Base-by-base conservation (phyloP, 1,140 invertebrate genomes). In the Maniola jurtina region DNA sequence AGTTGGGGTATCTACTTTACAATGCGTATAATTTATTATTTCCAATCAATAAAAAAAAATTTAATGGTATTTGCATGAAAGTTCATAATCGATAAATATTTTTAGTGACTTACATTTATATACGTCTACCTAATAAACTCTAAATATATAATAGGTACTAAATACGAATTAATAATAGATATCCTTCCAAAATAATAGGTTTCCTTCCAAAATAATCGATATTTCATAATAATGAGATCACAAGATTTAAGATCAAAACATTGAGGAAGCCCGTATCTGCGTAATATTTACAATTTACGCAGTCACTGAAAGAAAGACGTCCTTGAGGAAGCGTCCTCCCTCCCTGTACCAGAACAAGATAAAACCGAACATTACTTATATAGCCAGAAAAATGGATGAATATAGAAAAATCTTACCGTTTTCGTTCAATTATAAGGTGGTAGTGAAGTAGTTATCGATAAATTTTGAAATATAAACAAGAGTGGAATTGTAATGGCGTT, bases 401-500 rank as follows among this genome's bases (percentile, higher is more conserved):
- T 48, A 50, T 56, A 55, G 48, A 59, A 52, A 15, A 59, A 59
- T 59, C 60, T 65, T 68, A 63, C 66, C 62, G 33, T 15, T 45
- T 55, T 10, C n/a, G n/a, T n/a, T 35, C 15, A 14, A 34, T 14
- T 15, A 13, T 15, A 55, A 16, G 10, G 16, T 64, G 56, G 9
- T 34, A 59, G 15, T 13, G 38, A 15, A 36, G 15, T 65, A n/a
- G 9, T 11, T 45, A 5, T 45, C 13, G 42, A 45, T 45, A n/a
- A 45, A 61, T 45, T 40, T 9, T 55, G 6, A 38, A 47, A 36
- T 36, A 64, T 73, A 73, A 80, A 79, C 72, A 73, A 84, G 80
- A 83, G 75, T 79, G 63, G 52, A 67, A 61, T 66, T 68, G 73
- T 56, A 79, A 84, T 83, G 83, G 82, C 83, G 83, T 78, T 76